phyloP scores from a whole-genome alignment of 2,888 invertebrate species.

The Chrysopilus asiliformis region DNA sequence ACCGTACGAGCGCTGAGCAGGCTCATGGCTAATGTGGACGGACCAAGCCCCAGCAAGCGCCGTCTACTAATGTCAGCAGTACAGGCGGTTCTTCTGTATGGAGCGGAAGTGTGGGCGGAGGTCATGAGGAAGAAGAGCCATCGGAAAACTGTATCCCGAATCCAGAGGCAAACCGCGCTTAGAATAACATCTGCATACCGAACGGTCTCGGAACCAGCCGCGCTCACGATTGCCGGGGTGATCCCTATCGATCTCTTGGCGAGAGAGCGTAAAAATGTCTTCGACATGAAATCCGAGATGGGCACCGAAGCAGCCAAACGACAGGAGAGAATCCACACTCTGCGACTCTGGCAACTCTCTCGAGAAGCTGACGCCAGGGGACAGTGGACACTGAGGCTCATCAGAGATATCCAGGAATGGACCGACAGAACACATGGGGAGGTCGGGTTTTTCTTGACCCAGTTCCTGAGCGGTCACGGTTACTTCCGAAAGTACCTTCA shows the following conservation, averaged over 20 bases:
- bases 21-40: not conserved
- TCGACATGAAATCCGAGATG: not conserved
- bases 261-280: slow-evolving; percentile 6
- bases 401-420: not conserved
- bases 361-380: not conserved
- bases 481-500: not conserved
- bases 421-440: not conserved
- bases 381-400: not conserved
- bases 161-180: no score
- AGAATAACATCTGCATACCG: no score
- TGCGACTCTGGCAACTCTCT: not conserved
- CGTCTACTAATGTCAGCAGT: no score
- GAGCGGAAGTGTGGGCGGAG: slow-evolving; percentile 13
- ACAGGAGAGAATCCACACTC: not conserved
- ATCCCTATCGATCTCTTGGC: slow-evolving; percentile 21
- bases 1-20: no score
- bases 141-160: not conserved
- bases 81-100: slow-evolving; percentile 16
- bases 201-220: slow-evolving; percentile 18
- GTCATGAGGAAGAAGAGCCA: not conserved
- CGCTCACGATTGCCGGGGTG: slow-evolving; percentile 15
- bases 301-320: not conserved
- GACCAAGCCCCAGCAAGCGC: no score
- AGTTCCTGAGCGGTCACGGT: not conserved
- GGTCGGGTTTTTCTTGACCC: not conserved